A percentile compares a stretch with the other conserved stretches of the same genome.
These are phyloP conservation scores for Thunnus thynnus DNA, from an alignment of 2,113 vertebrate species.

Conservation along the genomic window DNA sequence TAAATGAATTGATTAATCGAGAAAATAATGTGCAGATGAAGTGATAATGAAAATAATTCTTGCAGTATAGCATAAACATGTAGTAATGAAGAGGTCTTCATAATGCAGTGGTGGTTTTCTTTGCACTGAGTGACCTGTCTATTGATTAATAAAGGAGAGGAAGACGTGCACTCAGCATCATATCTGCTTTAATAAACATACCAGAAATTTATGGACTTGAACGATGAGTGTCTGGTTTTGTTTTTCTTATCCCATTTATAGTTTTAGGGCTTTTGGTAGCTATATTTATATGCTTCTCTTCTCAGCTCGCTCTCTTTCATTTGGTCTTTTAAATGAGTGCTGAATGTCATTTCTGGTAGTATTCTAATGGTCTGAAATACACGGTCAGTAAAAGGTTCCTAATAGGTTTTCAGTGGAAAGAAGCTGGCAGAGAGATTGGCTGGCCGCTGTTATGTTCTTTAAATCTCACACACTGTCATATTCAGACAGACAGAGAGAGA, in stretches of 20 bases:
- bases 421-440: not conserved
- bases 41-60: too few species aligned
- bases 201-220: not conserved
- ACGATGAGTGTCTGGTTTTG: not conserved
- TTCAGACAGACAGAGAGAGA: slow-evolving; percentile 55
- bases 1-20: too few species aligned
- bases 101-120: too few species aligned
- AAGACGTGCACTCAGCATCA: not conserved
- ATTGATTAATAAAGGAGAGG: not conserved
- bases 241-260: not conserved
- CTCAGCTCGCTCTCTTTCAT: not conserved
- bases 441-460: slow-evolving; percentile 21
- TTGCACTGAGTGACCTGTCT: not conserved
- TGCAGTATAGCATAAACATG: too few species aligned
- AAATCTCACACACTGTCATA: slow-evolving; percentile 35
- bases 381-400: not conserved
- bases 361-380: slow-evolving; percentile 8
- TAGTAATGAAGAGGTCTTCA: too few species aligned
- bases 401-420: not conserved
- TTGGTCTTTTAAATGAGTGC: not conserved
- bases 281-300: not conserved
- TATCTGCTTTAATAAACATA: not conserved
- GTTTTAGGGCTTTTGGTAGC: not conserved
- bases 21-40: too few species aligned
- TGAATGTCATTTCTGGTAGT: not conserved